phyloP scores from a whole-genome alignment of 2,888 invertebrate genomes.

The Chorisops tibialis region DNA sequence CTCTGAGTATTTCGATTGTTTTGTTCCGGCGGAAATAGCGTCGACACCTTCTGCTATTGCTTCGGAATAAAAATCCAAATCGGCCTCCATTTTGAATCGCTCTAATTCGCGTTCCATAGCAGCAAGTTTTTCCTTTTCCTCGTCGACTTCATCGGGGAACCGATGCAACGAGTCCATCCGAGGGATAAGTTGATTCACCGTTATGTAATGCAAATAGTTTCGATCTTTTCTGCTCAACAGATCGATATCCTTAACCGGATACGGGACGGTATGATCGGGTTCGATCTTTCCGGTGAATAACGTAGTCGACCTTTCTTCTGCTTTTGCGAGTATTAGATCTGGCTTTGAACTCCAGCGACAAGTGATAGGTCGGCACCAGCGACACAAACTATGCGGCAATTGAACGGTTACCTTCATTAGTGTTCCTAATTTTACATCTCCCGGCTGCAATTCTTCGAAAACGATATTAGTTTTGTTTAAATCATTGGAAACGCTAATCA shows the following conservation, averaged over 20 bases:
- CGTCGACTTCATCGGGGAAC: constrained; percentile 11
- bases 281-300: not conserved
- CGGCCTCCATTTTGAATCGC: not conserved
- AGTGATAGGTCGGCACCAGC: not conserved
- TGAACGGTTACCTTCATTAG: not conserved
- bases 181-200: not conserved
- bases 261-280: not conserved
- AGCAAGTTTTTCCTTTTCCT: not conserved
- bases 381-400: not conserved
- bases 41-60: not conserved
- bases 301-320: not conserved
- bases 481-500: not conserved
- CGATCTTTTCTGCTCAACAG: not conserved
- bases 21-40: not conserved
- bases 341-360: not conserved
- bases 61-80: not conserved
- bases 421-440: not conserved
- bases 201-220: constrained; percentile 4
- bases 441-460: not conserved
- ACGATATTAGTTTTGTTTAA: not conserved
- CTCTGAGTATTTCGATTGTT: not conserved
- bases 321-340: not conserved
- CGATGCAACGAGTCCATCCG: constrained; percentile 7
- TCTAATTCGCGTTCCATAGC: not conserved
- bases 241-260: not conserved